phyloP scores from a whole-genome alignment of 2,797 vertebrate genomes.

The Poeciliopsis paucimaculata region DNA sequence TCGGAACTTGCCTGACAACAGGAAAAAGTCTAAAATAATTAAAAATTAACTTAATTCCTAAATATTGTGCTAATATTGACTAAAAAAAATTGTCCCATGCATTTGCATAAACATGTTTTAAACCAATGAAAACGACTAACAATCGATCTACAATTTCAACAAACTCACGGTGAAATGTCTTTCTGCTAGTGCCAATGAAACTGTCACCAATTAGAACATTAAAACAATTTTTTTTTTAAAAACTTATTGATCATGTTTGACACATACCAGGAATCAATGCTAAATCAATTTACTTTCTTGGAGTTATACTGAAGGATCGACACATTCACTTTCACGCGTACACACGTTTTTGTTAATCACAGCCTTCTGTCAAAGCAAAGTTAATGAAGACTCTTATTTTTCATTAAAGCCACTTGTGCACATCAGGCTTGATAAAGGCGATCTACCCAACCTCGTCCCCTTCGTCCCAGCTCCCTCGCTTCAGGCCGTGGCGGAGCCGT shows the following conservation, averaged over 20 bases:
- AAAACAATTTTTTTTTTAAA: too few relatives aligned
- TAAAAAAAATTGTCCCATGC: background rate
- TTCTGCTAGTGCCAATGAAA: background rate
- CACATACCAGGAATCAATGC: background rate
- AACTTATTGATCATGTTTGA: background rate
- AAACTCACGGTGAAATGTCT: background rate
- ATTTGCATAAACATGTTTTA: background rate
- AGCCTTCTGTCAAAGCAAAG: slow-evolving; percentile 22
- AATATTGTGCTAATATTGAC: background rate
- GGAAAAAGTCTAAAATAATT: background rate
- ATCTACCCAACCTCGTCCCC: slow-evolving; percentile 55
- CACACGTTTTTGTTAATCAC: slow-evolving; percentile 17
- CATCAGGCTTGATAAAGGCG: background rate
- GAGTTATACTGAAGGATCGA: slow-evolving; percentile 39
- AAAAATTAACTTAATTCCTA: background rate
- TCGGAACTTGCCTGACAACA: background rate
- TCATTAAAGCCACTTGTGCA: slow-evolving; percentile 18
- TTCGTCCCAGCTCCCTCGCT: slow-evolving; percentile 48
- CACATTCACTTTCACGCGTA: slow-evolving; percentile 15
- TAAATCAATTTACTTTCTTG: slow-evolving; percentile 52
- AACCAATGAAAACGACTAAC: background rate
- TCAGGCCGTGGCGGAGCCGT: slow-evolving; percentile 18
- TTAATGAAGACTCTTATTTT: slow-evolving; percentile 8
- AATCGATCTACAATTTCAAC: background rate
- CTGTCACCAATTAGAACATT: background rate